Percentiles rank a stretch among this genome's conserved stretches.
Evolutionary conservation across 2,797 vertebrate genomes (phyloP).

Genomic region (Sebastes goodei): DNA sequence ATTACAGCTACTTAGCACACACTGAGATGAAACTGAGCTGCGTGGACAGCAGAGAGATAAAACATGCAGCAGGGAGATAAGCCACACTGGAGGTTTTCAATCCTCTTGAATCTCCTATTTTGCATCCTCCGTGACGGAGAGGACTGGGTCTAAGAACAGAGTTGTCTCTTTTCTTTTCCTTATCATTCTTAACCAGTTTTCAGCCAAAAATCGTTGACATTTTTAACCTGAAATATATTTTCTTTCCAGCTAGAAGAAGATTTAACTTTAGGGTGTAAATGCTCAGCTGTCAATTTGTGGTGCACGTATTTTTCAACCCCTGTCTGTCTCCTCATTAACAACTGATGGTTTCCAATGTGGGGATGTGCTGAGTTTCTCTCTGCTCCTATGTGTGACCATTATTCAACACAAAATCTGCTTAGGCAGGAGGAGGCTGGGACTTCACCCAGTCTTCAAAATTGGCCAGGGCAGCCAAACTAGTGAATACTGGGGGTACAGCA

Average conservation of each 20-base stretch:
- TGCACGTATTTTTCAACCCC: not conserved
- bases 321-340: slow-evolving; percentile 34
- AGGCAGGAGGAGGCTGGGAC: slow-evolving; percentile 41
- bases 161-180: slow-evolving; percentile 13
- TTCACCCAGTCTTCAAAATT: slow-evolving; percentile 46
- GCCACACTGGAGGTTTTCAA: slow-evolving; percentile 42
- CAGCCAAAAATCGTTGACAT: not conserved
- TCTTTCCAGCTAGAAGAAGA: not conserved
- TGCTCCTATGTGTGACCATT: slow-evolving; percentile 38
- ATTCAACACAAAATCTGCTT: slow-evolving; percentile 61
- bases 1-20: slow-evolving; percentile 48
- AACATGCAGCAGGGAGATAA: slow-evolving; percentile 39
- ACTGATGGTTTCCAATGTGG: slow-evolving; percentile 14
- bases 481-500: slow-evolving; percentile 22
- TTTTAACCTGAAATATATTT: not conserved
- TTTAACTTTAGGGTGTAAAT: slow-evolving; percentile 6
- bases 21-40: slow-evolving; percentile 49
- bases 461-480: slow-evolving; percentile 47
- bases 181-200: not conserved
- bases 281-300: slow-evolving; percentile 24
- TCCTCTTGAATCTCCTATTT: slow-evolving; percentile 43
- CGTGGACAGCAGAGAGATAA: slow-evolving; percentile 46
- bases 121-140: slow-evolving; percentile 42
- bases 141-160: slow-evolving; percentile 28
- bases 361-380: slow-evolving; percentile 43